These are phyloP conservation scores for Agriopis marginaria DNA, from an alignment of 2,888 invertebrate species.

Conservation along the genomic window DNA sequence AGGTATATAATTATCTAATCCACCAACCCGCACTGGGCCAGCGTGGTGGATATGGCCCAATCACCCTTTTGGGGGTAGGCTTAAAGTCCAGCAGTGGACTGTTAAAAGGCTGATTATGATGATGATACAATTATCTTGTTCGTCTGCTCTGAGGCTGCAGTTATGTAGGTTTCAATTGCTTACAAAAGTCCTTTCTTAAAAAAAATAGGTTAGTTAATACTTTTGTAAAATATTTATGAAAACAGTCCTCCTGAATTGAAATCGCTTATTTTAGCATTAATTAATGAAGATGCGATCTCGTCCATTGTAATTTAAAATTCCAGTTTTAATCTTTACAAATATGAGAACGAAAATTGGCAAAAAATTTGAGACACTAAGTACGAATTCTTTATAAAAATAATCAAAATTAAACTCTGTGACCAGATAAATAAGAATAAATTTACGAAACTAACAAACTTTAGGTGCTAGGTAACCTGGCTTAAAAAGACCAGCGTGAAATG, in stretches of 20 bases:
- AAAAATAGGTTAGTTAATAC: too few species aligned
- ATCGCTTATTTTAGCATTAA: background rate
- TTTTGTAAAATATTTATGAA: too few species aligned
- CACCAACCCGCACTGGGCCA: too few species aligned
- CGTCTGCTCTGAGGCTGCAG: too few species aligned
- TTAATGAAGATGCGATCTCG: background rate
- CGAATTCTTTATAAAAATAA: background rate
- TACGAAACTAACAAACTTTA: background rate
- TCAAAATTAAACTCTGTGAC: background rate
- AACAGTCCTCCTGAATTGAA: background rate
- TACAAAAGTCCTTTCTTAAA: too few species aligned
- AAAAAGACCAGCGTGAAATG: background rate
- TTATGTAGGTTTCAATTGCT: too few species aligned
- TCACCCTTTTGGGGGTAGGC: too few species aligned
- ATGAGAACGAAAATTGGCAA: constrained; percentile 7
- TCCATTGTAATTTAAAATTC: constrained; percentile 6
- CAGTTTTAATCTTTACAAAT: constrained; percentile 3
- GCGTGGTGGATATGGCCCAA: too few species aligned
- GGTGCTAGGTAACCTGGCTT: background rate
- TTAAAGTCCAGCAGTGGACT: too few species aligned
- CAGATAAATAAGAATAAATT: background rate
- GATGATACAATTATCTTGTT: too few species aligned
- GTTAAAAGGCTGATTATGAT: too few species aligned
- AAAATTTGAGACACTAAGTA: constrained; percentile 10
- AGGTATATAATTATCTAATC: too few species aligned